Conservation (phyloP, 2,888 invertebrate species). For the Gymnoscelis rufifasciata region DNA sequence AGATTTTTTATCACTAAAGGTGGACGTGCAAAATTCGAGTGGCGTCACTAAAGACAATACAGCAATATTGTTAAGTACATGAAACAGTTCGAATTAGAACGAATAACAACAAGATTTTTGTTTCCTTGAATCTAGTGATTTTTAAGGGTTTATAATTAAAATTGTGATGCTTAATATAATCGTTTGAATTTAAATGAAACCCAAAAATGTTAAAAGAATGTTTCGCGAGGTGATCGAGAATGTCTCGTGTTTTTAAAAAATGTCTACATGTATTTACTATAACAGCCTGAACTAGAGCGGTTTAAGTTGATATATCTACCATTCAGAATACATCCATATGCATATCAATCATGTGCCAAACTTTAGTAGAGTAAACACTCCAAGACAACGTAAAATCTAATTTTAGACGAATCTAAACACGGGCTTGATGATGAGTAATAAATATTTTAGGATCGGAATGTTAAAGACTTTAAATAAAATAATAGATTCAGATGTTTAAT, state of each 20-base stretch:
- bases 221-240: too few relatives aligned
- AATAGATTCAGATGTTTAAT: not conserved
- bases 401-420: constrained; percentile 35
- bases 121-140: too few relatives aligned
- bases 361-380: not conserved
- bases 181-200: too few relatives aligned
- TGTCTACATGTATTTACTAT: too few relatives aligned
- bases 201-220: too few relatives aligned
- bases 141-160: too few relatives aligned
- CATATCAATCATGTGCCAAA: not conserved
- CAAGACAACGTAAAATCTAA: constrained; percentile 27
- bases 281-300: too few relatives aligned
- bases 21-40: constrained; percentile 44
- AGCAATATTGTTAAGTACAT: constrained; percentile 20
- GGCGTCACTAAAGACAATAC: constrained; percentile 40
- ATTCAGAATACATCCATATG: not conserved
- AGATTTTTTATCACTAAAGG: constrained; percentile 56
- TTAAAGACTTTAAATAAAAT: constrained; percentile 5
- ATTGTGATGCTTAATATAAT: too few relatives aligned
- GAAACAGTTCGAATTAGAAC: too few relatives aligned
- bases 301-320: not conserved
- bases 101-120: too few relatives aligned
- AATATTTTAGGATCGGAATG: constrained; percentile 34
- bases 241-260: too few relatives aligned
- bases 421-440: constrained; percentile 38